Base-by-base conservation (phyloP, 2,888 invertebrate species). In the Rhodophaea formosa region DNA sequence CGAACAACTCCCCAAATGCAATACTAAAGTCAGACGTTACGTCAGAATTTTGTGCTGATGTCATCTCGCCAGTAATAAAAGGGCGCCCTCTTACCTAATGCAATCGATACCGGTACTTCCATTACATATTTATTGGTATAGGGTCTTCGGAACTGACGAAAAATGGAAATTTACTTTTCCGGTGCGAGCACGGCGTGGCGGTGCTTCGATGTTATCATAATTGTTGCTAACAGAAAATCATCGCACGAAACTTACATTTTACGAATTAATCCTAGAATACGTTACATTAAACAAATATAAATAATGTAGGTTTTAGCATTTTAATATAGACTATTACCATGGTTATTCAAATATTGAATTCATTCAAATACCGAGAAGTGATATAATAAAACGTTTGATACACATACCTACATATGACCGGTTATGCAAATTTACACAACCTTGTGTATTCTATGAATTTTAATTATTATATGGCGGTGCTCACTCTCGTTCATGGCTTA, bases 51-150 rank as follows among this genome's bases (percentile, higher is more conserved):
- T 56, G 49, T 71, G 79, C 78, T 82, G 82, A 84, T 80, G 78
- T 84, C 79, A 81, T 84, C 62, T 69, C 57, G 43, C 67, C 66
- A 62, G 75, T 72, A 79, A 79, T 81, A 83, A 79, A 82, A 77
- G 70, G 77, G 72, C 79, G 16, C 80, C 81, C 80, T 74, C 69
- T 63, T 65, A 65, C 62, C 69, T 75, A 71, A 75, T 74, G 75
- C 74, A 82, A 86, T 86, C 86, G 85, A 87, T 86, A 78, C 69
- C 62, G 72, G 71, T 56, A 70, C 72, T 72, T 76, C 78, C 79
- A 82, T 87, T 84, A 86, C 80, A 80, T 80, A 86, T 88, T 87
- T 88, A 89, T 85, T 79, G 75, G 78, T 70, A 67, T 73, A 71
- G 79, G 75, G 76, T 75, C 69, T 74, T 60, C 70, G 67, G 65